Evolutionary conservation across 2,797 vertebrate species (phyloP), one percentile per base, ranked within the genome.

Genomic region (Melanotaenia nigrans): DNA sequence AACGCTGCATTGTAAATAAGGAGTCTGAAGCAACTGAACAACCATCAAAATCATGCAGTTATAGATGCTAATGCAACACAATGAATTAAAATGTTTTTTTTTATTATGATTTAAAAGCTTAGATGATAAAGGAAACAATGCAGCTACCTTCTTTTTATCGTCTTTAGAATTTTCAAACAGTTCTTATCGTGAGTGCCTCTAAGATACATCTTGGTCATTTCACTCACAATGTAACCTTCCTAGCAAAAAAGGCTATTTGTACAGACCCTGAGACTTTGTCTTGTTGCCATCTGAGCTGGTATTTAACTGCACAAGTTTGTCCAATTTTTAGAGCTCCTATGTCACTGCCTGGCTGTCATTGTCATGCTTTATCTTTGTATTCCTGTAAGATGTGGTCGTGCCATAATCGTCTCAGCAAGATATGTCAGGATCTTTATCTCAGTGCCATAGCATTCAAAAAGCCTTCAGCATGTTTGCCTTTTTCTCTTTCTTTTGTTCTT

Each of bases 351-450:
- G 5, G 40, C 57, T 74, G 66, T 79, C 73, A 61, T 28, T 62
- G 47, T 35, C 55, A 72, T 22, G 40, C 68, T 66, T 54, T 66
- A 66, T 77, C 68, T 73, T 64, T 36, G 58, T 75, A 40, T 78
- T 75, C 72, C 61, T 74, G 75, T 84, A 71, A 73, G 77, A 8
- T 68, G 73, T 70, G 74, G 69, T 64, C 75, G 28, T 49, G 70
- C 56, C 71, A 78, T 83, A 69, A 84, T 81, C 75, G 80, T 58
- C 61, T 68, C 75, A 57, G 78, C 51, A 24, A 49, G 67, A 79
- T 56, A 61, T 67, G 69, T 86, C 77, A 63, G 49, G 81, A 82
- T 86, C 71, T 76, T 68, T 87, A 86, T 87, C 77, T 82, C 25
- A 0, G 28, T 71, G 73, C 61, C 71, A 61, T 61, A 55, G 40